These are phyloP conservation scores for Achatina immaculata DNA, from an alignment of 1,140 invertebrate genomes.

Conservation along the genomic window DNA sequence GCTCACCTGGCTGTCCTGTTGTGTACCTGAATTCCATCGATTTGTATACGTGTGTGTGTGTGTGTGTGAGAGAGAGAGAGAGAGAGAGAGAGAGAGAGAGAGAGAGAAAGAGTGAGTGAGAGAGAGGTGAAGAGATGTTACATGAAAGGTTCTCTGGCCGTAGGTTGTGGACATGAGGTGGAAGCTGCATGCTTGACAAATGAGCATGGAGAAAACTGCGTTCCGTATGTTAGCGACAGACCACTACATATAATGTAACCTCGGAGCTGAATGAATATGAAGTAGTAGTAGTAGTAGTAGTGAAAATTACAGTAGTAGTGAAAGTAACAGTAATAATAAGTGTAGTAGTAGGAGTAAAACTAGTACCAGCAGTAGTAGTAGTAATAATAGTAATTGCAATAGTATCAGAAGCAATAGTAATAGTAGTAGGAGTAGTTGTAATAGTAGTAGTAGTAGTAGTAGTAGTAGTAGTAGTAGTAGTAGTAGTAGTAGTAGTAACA, in stretches of 20 bases:
- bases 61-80: not conserved
- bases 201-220: not conserved
- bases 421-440: too few relatives aligned
- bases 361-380: too few relatives aligned
- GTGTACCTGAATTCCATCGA: too few relatives aligned
- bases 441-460: not conserved
- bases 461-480: not conserved
- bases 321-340: too few relatives aligned
- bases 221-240: not conserved
- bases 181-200: not conserved
- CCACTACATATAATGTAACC: not conserved
- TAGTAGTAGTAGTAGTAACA: not conserved
- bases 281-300: not conserved
- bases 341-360: too few relatives aligned
- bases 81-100: slow-evolving; percentile 24
- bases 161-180: not conserved
- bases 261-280: not conserved
- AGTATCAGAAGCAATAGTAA: too few relatives aligned
- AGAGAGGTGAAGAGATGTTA: not conserved
- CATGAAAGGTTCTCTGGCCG: not conserved
- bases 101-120: not conserved
- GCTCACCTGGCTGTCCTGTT: too few relatives aligned
- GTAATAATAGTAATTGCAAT: too few relatives aligned
- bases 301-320: too few relatives aligned
- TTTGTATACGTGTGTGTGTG: too few relatives aligned